Percentiles rank a stretch among this genome's conserved stretches.
Evolutionary conservation across 2,888 invertebrate species (phyloP).

Genomic region (Drosophila fungiperda): DNA sequence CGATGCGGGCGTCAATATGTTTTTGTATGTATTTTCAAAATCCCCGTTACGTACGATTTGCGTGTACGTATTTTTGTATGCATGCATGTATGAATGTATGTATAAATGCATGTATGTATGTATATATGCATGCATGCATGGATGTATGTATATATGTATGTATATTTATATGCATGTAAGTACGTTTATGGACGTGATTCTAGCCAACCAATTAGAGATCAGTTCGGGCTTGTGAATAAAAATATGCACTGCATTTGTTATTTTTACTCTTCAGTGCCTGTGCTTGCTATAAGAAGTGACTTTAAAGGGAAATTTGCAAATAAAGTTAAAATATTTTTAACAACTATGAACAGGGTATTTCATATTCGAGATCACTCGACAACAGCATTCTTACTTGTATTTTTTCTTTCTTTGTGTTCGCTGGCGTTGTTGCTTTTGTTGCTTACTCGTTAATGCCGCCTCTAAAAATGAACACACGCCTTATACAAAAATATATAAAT

Average conservation of each 20-base stretch:
- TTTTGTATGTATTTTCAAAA: too few species aligned
- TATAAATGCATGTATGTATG: too few species aligned
- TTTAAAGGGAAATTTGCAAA: not conserved
- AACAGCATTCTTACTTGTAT: not conserved
- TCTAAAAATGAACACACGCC: conserved; percentile 65
- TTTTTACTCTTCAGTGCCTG: too few species aligned
- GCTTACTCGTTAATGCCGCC: conserved; percentile 8
- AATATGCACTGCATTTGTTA: too few species aligned
- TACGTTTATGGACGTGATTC: not conserved
- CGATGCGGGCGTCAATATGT: too few species aligned
- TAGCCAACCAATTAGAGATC: not conserved
- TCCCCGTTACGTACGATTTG: too few species aligned
- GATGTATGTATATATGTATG: not conserved
- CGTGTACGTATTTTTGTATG: too few species aligned
- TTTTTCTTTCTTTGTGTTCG: conserved; percentile 12
- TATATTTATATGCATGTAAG: not conserved
- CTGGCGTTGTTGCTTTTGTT: conserved; percentile 10
- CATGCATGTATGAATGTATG: too few species aligned
- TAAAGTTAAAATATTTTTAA: too few species aligned
- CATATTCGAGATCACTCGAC: not conserved
- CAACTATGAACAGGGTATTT: not conserved
- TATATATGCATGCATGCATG: too few species aligned
- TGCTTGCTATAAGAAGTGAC: too few species aligned
- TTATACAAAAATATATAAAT: not conserved
- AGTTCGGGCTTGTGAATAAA: too few species aligned